A percentile compares a stretch with the other conserved stretches of the same genome.
phyloP scores from a whole-genome alignment of 2,113 vertebrate species.

The Amazona vittata region DNA sequence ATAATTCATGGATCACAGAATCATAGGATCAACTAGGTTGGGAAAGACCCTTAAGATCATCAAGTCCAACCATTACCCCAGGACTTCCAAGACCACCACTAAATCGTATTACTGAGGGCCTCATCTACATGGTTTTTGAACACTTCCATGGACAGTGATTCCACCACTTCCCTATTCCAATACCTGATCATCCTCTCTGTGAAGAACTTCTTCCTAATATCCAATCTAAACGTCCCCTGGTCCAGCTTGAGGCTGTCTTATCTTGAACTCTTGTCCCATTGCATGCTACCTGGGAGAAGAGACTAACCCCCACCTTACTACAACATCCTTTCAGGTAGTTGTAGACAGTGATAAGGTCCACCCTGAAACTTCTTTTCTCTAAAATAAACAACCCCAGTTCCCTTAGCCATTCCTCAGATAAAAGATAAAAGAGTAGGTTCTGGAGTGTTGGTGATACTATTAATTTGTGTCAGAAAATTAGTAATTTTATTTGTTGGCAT shows the following conservation, averaged over 20 bases:
- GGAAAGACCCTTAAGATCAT: neutral
- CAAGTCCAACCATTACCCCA: neutral
- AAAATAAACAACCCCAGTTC: neutral
- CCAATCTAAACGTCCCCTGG: neutral
- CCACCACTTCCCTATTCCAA: neutral
- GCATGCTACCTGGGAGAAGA: neutral
- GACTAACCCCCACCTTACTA: neutral
- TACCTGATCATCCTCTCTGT: neutral
- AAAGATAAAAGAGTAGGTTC: neutral
- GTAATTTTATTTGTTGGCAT: neutral
- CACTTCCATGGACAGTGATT: neutral
- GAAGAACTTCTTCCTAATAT: neutral
- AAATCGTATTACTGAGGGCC: neutral
- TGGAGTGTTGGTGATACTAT: neutral
- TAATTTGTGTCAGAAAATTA: neutral
- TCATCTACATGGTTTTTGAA: neutral
- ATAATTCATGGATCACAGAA: neutral
- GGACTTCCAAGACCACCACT: neutral
- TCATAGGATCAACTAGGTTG: neutral
- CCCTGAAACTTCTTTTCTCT: neutral
- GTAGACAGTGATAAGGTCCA: neutral
- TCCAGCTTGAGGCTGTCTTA: neutral
- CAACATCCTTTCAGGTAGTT: neutral
- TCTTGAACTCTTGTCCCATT: neutral
- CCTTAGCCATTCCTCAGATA: neutral